Evolutionary conservation across 2,888 invertebrate species (phyloP).

Genomic region (Polymixis flavicincta): DNA sequence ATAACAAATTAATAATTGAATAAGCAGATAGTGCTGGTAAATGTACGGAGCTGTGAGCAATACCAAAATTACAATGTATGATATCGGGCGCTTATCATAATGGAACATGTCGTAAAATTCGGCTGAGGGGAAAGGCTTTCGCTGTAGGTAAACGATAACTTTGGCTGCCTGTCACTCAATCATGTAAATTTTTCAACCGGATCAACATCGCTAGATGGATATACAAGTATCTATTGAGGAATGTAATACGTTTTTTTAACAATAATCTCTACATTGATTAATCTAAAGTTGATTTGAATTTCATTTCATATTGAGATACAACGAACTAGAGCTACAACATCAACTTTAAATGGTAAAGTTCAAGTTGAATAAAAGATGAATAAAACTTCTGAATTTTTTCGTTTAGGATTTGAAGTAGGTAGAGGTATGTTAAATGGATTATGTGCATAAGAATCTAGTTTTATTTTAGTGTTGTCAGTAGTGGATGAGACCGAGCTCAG

Average conservation of each 20-base stretch:
- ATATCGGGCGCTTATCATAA: conserved; percentile 37
- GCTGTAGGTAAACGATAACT: conserved; percentile 28
- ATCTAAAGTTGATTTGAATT: neutral
- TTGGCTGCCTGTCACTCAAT: conserved; percentile 35
- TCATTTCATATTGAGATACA: neutral
- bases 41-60: conserved; percentile 1
- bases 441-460: conserved; percentile 41
- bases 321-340: conserved; percentile 5
- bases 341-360: neutral
- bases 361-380: neutral
- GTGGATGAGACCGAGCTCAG: conserved; percentile 33
- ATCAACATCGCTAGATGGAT: neutral
- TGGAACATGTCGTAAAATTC: conserved; percentile 43
- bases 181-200: conserved; percentile 17
- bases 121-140: conserved; percentile 23
- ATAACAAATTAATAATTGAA: conserved; percentile 24
- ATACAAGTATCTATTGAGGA: neutral
- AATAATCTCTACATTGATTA: neutral
- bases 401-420: neutral
- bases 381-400: neutral
- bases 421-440: conserved; percentile 15
- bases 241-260: conserved; percentile 6
- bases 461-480: conserved; percentile 35
- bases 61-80: conserved; percentile 30
- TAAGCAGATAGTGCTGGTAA: neutral